These are phyloP conservation scores for Meloe dianella DNA, from an alignment of 2,888 invertebrate species.

Conservation along the genomic window DNA sequence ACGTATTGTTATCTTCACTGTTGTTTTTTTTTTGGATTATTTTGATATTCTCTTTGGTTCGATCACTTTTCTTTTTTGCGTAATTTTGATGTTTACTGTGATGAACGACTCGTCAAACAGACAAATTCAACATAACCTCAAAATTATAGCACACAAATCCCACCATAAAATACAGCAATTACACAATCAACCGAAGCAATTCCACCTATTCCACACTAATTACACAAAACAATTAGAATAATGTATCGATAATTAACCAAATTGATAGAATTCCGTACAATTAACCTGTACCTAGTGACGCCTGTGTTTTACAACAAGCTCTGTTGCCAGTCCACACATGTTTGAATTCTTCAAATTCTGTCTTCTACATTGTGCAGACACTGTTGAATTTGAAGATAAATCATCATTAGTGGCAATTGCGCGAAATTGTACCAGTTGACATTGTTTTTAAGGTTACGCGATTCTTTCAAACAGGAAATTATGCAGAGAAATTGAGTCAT, in stretches of 20 bases:
- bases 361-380: background rate
- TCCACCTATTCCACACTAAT: background rate
- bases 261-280: background rate
- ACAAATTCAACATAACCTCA: background rate
- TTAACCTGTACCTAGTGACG: background rate
- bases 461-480: background rate
- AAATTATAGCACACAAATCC: background rate
- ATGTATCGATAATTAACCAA: background rate
- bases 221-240: background rate
- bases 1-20: too few relatives aligned
- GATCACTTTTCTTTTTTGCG: conserved; percentile 28
- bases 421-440: background rate
- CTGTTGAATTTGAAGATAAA: conserved; percentile 16
- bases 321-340: background rate
- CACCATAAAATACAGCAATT: background rate
- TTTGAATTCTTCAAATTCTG: background rate
- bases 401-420: background rate
- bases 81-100: conserved; percentile 20
- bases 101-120: conserved; percentile 25
- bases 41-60: background rate
- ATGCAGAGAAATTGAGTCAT: conserved; percentile 6
- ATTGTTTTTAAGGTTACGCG: background rate
- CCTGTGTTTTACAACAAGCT: conserved; percentile 12
- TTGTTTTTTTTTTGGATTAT: too few relatives aligned
- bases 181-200: background rate